Evolutionary conservation across 2,888 invertebrate genomes (phyloP).

Genomic region (Philereme transversata): DNA sequence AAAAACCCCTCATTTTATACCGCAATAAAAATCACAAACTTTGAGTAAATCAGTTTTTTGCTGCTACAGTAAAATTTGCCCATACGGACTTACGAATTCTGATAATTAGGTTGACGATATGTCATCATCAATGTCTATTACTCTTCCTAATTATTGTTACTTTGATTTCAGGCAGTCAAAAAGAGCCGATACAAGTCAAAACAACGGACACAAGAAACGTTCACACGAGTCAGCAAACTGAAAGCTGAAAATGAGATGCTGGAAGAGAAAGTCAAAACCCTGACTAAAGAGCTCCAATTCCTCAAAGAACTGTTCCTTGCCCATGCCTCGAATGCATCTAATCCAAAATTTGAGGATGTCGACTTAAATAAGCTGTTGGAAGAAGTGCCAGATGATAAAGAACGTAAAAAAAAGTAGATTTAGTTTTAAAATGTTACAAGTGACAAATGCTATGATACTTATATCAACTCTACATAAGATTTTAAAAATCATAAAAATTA

Average conservation of each 20-base stretch:
- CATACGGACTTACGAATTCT: too few species aligned
- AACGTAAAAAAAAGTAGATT: slow-evolving; percentile 38
- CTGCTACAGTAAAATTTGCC: too few species aligned
- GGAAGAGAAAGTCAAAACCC: slow-evolving; percentile 91
- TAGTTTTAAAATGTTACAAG: background rate
- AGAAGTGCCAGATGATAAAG: slow-evolving; percentile 75
- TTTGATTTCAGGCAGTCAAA: slow-evolving; percentile 88
- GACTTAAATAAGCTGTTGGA: slow-evolving; percentile 83
- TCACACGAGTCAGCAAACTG: slow-evolving; percentile 88
- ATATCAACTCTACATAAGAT: too few species aligned
- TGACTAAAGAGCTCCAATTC: slow-evolving; percentile 91
- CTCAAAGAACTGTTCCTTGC: slow-evolving; percentile 92
- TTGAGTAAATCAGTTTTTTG: too few species aligned
- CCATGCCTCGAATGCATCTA: slow-evolving; percentile 87
- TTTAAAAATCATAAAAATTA: too few species aligned
- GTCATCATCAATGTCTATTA: too few species aligned
- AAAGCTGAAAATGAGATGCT: slow-evolving; percentile 91
- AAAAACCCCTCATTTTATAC: too few species aligned
- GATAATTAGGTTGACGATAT: too few species aligned
- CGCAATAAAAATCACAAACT: too few species aligned
- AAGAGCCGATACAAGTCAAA: slow-evolving; percentile 91
- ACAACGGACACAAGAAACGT: slow-evolving; percentile 90
- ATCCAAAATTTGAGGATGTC: slow-evolving; percentile 81
- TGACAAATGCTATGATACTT: too few species aligned
- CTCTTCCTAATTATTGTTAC: too few species aligned